A percentile compares a stretch with the other conserved stretches of the same genome.
phyloP scores from a whole-genome alignment of 2,113 vertebrate species.

The human region GRCh38 chr4:187613501-187614000 shows the following conservation, averaged over 20 bases:
- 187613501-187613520: background rate
- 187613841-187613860: background rate
- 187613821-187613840: background rate
- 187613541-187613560: background rate
- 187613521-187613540: background rate
- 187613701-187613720: background rate
- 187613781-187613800: background rate
- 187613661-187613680: too few species aligned
- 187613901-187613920: background rate
- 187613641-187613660: too few species aligned
- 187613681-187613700: background rate
- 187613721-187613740: background rate
- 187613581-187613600: too few species aligned
- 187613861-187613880: background rate
- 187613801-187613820: background rate
- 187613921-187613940: background rate
- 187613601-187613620: accelerated
- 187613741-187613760: background rate
- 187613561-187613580: background rate
- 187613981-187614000: background rate
- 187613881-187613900: background rate
- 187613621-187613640: too few species aligned
- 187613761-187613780: background rate
- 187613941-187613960: background rate
- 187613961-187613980: background rate